These are phyloP conservation scores for Phylloscopus whistleri DNA, from an alignment of 2,113 vertebrate species.

Conservation along the genomic window DNA sequence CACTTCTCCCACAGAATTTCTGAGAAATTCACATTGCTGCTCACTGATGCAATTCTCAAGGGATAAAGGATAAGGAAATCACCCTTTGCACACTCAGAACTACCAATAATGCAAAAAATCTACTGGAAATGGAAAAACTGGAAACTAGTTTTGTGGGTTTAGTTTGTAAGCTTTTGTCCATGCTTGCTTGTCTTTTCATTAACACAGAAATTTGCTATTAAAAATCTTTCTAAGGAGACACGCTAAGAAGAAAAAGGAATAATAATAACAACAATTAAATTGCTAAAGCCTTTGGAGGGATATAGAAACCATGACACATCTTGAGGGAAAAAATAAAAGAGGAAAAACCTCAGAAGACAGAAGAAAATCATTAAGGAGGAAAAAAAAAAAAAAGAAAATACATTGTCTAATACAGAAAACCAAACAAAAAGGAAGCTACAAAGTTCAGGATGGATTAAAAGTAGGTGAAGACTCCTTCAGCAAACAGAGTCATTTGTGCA, in stretches of 20 bases:
- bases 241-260: not conserved
- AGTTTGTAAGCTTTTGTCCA: not conserved
- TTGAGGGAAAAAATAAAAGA: fast-evolving
- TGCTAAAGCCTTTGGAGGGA: not conserved
- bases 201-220: not conserved
- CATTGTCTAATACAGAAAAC: not conserved
- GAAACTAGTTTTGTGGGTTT: not conserved
- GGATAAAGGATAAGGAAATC: not conserved
- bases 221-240: not conserved
- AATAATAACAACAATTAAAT: not conserved
- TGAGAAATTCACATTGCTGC: not conserved
- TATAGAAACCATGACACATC: fast-evolving
- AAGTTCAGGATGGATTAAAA: not conserved
- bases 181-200: not conserved
- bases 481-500: not conserved
- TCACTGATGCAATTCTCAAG: constrained; percentile 8
- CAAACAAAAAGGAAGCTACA: not conserved
- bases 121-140: not conserved
- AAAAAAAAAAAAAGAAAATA: fast-evolving
- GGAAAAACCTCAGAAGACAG: not conserved
- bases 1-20: not conserved
- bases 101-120: not conserved
- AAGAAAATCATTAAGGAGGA: not conserved
- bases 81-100: not conserved
- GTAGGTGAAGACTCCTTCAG: not conserved